Conservation (phyloP, 2,888 invertebrate genomes). For the Thecophora atra region DNA sequence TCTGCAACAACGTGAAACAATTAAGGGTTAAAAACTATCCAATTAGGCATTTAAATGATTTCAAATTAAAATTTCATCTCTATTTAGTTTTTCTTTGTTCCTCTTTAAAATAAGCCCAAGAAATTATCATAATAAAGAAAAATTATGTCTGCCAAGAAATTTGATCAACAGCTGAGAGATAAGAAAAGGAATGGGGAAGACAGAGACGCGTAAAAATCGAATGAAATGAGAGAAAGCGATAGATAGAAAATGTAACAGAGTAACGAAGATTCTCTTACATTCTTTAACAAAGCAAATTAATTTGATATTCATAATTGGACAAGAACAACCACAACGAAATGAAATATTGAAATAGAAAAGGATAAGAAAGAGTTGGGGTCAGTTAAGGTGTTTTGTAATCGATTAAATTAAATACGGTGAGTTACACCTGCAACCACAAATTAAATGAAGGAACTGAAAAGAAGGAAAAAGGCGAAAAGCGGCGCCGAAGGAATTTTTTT, state of each 20-base stretch:
- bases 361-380: neutral
- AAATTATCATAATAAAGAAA: conserved; percentile 1
- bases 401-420: conserved; percentile 21
- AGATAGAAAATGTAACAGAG: too few species aligned
- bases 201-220: too few species aligned
- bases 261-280: neutral
- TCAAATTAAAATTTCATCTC: conserved; percentile 19
- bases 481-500: too few species aligned
- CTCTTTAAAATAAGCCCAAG: too few species aligned
- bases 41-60: conserved; percentile 46
- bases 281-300: neutral
- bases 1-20: conserved; percentile 50
- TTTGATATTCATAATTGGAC: conserved; percentile 8
- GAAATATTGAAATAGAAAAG: neutral
- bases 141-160: neutral
- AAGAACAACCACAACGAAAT: neutral
- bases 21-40: conserved; percentile 55
- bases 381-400: conserved; percentile 21
- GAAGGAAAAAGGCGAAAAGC: neutral
- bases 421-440: conserved; percentile 34
- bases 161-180: neutral
- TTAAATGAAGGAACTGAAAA: conserved; percentile 12
- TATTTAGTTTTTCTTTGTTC: neutral
- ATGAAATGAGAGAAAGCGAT: too few species aligned
- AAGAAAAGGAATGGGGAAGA: too few species aligned